phyloP scores from a whole-genome alignment of 2,113 vertebrate genomes.

The Pycnonotus jocosus region DNA sequence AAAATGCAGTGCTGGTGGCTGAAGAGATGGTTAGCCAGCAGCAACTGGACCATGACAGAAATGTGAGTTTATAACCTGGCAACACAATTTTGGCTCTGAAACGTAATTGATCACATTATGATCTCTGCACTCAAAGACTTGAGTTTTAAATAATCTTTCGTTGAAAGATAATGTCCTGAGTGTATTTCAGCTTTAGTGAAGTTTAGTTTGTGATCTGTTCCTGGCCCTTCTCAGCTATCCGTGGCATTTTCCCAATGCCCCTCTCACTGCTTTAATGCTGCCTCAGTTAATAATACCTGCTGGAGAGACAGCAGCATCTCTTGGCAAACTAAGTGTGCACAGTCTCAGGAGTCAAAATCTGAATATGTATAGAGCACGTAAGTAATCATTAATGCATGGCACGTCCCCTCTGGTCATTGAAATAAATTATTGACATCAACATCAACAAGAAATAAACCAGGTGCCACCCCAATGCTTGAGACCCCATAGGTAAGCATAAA shows the following conservation, averaged over 20 bases:
- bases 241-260: background rate
- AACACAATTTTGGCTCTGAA: background rate
- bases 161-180: background rate
- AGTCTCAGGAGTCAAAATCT: constrained; percentile 21
- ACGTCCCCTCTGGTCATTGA: background rate
- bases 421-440: constrained; percentile 22
- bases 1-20: background rate
- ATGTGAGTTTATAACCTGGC: background rate
- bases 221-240: background rate
- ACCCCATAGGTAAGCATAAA: background rate
- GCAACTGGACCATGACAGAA: background rate
- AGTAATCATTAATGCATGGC: constrained; percentile 1
- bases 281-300: background rate
- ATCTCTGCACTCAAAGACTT: background rate
- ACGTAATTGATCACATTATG: background rate
- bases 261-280: background rate
- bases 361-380: background rate
- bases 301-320: background rate
- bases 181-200: background rate
- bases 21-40: background rate
- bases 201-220: background rate
- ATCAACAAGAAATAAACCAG: background rate
- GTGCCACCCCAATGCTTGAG: background rate
- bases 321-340: background rate
- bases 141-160: background rate